Base-by-base conservation (phyloP, 2,797 vertebrate genomes). In the Malurus leucopterus region DNA sequence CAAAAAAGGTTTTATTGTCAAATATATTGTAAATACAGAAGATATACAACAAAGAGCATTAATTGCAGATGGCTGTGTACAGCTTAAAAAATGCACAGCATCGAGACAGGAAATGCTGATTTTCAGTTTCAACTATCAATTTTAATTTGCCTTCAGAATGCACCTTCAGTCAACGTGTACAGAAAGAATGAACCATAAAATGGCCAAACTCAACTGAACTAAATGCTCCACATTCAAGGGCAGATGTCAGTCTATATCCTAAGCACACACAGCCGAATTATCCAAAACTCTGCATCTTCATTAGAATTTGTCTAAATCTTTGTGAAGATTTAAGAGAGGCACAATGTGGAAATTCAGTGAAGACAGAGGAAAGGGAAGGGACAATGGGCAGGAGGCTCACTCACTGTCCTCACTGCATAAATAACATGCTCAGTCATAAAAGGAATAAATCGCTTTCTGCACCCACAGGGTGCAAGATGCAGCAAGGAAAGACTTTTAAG, bases 1-100 rank as follows among this genome's bases (percentile, higher is more conserved):
- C 90, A 95, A 92, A 95, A 93, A 94, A 90, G 79, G 88, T 93
- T 95, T 95, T 91, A 95, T 95, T 95, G 89, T 94, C 87, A 95
- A 93, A 94, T 90, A 78, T 84, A 88, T 55, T 88, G 92, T 95
- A 95, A 95, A 86, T 90, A 91, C 51, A 73, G 76, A 93, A 90
- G 93, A 93, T 90, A 87, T 64, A 93, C 76, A 95, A 95, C 87
- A 91, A 95, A 93, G 83, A 88, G 53, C 51, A 86, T 73, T 95
- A 94, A 94, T 80, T 91, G 89, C 61, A 84, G 83, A 72, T 71
- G 84, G 87, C 65, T 83, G 76, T 76, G 47, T 36, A 70, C 36
- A 54, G 75, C 55, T 88, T 88, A 67, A 88, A 95, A 93, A 89
- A 83, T 63, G 75, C 74, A 93, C 5, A 3, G 18, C 55, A 63